These are phyloP conservation scores for Lagopus muta DNA, from an alignment of 2,113 vertebrate species.

Conservation along the genomic window DNA sequence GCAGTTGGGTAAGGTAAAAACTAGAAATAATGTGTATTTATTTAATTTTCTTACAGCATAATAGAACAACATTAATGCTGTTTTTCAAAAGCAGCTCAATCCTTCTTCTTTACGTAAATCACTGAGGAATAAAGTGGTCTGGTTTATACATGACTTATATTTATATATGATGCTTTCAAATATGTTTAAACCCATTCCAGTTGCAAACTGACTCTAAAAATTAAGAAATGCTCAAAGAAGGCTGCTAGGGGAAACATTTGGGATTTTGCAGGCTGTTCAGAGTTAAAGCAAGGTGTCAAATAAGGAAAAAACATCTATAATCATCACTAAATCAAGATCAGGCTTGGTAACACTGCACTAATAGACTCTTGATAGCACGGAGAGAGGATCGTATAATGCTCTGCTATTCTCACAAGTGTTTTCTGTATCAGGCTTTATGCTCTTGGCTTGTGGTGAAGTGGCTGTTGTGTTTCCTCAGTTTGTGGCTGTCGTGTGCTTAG, in stretches of 20 bases:
- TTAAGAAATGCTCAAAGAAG: neutral
- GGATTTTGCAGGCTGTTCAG: neutral
- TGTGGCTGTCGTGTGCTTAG: accelerated
- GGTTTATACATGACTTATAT: no score
- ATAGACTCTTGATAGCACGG: neutral
- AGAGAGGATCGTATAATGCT: neutral
- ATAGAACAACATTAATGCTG: neutral
- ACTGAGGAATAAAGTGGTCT: neutral
- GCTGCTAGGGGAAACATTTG: neutral
- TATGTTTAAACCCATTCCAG: neutral
- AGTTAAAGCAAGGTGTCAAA: neutral
- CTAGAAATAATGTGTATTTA: neutral
- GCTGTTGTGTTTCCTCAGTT: neutral
- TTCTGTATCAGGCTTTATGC: neutral
- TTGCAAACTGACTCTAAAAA: neutral
- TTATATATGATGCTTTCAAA: neutral
- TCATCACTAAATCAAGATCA: neutral
- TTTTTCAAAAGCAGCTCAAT: neutral
- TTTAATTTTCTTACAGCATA: neutral
- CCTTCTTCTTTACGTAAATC: neutral
- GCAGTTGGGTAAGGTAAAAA: neutral
- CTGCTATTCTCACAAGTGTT: neutral
- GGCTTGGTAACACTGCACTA: neutral
- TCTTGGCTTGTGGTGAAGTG: neutral
- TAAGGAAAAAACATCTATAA: neutral